A percentile compares a stretch with the other conserved stretches of the same genome.
These are phyloP conservation scores for Sphaeramia orbicularis DNA, from an alignment of 2,797 vertebrate species.

Conservation along the genomic window DNA sequence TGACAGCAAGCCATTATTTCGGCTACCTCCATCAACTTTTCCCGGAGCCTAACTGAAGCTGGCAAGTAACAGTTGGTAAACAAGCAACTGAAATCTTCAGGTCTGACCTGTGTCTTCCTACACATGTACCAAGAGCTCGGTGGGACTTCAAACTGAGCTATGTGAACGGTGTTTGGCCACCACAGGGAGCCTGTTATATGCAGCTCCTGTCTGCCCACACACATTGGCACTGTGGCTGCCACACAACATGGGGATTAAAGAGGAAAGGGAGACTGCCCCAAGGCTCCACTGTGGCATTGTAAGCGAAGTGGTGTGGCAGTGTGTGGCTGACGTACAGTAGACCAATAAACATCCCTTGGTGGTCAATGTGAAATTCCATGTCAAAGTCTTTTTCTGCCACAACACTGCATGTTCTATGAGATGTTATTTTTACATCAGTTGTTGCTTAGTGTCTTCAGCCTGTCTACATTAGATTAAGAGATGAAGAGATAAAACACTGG, in stretches of 20 bases:
- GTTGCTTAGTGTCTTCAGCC: background rate
- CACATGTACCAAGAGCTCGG: constrained; percentile 39
- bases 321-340: constrained; percentile 12
- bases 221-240: constrained; percentile 40
- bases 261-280: constrained; percentile 29
- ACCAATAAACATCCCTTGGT: constrained; percentile 28
- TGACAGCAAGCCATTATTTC: constrained; percentile 58
- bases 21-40: constrained; percentile 19
- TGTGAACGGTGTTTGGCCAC: constrained; percentile 35
- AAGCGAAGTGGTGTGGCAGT: constrained; percentile 8
- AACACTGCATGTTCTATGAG: background rate
- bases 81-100: constrained; percentile 38
- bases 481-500: background rate
- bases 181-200: constrained; percentile 45
- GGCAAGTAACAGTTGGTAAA: constrained; percentile 41
- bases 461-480: constrained; percentile 11
- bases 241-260: constrained; percentile 41
- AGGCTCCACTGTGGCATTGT: constrained; percentile 37
- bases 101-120: constrained; percentile 50
- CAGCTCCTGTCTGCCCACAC: constrained; percentile 66
- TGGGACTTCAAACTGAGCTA: constrained; percentile 40
- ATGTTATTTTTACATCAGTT: constrained; percentile 4
- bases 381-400: background rate
- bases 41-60: constrained; percentile 12
- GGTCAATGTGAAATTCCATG: constrained; percentile 22